Evolutionary conservation across 2,888 invertebrate species (phyloP).

Genomic region (Rotaria sp.): DNA sequence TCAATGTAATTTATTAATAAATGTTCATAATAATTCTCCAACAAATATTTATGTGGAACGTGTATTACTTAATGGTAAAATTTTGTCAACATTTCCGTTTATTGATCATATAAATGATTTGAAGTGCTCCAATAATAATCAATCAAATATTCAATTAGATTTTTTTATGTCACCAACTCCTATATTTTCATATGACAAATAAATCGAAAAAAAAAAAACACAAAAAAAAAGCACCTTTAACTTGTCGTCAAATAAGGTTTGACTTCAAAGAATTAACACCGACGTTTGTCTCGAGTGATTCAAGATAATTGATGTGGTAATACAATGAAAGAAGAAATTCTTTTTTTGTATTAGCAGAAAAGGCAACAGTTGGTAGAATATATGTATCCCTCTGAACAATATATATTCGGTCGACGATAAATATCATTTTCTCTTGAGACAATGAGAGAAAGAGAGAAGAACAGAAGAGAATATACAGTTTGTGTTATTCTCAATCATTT

Average conservation of each 20-base stretch:
- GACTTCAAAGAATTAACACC: not conserved
- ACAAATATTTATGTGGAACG: not conserved
- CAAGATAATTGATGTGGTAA: slow-evolving; percentile 7
- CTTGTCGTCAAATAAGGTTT: not conserved
- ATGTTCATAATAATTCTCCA: slow-evolving; percentile 1
- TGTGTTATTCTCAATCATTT: not conserved
- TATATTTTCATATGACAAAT: not conserved
- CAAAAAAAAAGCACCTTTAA: not conserved
- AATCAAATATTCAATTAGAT: slow-evolving; percentile 4
- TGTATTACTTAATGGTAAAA: not conserved
- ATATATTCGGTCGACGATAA: not conserved
- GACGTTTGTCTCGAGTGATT: not conserved
- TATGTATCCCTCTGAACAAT: not conserved
- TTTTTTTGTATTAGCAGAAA: not conserved
- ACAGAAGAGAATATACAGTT: not conserved
- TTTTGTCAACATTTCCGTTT: not conserved
- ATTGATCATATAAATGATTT: slow-evolving; percentile 21
- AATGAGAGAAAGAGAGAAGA: not conserved
- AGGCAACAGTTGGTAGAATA: not conserved
- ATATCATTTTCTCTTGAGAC: not conserved
- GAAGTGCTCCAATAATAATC: not conserved
- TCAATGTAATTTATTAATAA: not conserved
- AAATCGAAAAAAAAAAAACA: not conserved
- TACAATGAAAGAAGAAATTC: not conserved
- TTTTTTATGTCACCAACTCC: slow-evolving; percentile 20